These are phyloP conservation scores for Phylloscopus trochiloides DNA, from an alignment of 2,113 vertebrate genomes.

Conservation along the genomic window DNA sequence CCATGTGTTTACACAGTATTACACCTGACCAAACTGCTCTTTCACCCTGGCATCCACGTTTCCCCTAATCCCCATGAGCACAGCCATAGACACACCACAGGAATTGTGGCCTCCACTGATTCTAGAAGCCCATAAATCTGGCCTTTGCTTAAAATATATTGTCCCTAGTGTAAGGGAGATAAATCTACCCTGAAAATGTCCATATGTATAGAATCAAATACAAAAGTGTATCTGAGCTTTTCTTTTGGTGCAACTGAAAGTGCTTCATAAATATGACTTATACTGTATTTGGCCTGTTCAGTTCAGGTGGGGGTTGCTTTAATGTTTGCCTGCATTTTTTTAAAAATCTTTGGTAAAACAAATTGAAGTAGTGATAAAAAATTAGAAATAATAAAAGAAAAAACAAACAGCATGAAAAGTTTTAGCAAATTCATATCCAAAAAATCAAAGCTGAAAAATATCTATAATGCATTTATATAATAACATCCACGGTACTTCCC, in stretches of 20 bases:
- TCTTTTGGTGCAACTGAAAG: background rate
- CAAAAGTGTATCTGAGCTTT: background rate
- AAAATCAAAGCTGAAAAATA: constrained; percentile 7
- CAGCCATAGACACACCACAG: background rate
- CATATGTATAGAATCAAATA: background rate
- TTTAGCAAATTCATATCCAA: background rate
- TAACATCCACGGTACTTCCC: background rate
- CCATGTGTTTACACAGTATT: background rate
- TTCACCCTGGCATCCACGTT: background rate
- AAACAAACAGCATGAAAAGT: background rate
- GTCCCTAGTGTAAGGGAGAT: background rate
- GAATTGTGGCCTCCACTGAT: background rate
- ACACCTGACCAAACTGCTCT: background rate
- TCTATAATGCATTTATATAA: background rate
- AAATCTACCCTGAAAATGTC: background rate
- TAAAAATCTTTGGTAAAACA: background rate
- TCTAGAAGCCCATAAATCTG: background rate
- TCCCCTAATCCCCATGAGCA: background rate
- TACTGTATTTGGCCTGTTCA: background rate
- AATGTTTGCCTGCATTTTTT: background rate
- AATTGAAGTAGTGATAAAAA: background rate
- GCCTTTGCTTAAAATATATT: background rate
- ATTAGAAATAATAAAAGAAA: background rate
- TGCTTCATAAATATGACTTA: background rate
- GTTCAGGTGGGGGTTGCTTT: background rate